Evolutionary conservation across 2,113 vertebrate species (phyloP).

Genomic region (Haemorhous mexicanus): DNA sequence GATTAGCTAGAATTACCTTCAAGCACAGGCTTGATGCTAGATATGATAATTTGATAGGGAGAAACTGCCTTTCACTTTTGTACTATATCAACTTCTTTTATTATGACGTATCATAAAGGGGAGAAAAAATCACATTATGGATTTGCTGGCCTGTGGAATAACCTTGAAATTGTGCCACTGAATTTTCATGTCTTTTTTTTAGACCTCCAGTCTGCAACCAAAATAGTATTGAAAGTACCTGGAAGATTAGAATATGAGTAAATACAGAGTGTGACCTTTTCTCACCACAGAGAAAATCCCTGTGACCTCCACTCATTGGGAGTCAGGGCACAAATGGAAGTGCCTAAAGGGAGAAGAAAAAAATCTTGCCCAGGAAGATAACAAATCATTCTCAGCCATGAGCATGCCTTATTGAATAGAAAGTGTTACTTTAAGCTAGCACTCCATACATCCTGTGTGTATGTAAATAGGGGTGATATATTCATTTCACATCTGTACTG

Average conservation of each 20-base stretch:
- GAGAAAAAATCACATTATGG: conserved; percentile 37
- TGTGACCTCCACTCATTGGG: neutral
- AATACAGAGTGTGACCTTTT: conserved; percentile 27
- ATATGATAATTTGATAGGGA: conserved; percentile 53
- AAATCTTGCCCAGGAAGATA: neutral
- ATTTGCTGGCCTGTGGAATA: conserved; percentile 55
- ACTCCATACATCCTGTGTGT: neutral
- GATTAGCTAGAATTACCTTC: conserved; percentile 60
- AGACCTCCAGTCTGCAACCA: conserved; percentile 22
- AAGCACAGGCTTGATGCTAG: conserved; percentile 35
- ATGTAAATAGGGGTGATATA: neutral
- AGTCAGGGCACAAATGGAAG: conserved; percentile 23
- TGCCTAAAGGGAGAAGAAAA: neutral
- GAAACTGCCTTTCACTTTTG: conserved; percentile 18
- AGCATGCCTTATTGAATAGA: conserved; percentile 13
- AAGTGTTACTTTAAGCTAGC: neutral
- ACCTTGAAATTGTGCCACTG: conserved; percentile 61
- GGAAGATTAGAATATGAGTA: neutral
- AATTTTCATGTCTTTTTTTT: conserved; percentile 36
- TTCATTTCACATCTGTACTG: neutral
- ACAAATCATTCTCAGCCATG: neutral
- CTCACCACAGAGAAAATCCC: conserved; percentile 31
- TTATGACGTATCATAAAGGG: conserved; percentile 25
- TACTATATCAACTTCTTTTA: conserved; percentile 18
- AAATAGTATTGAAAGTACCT: conserved; percentile 36